Evolutionary conservation across 2,797 vertebrate species (phyloP).

Genomic region (Bucorvus abyssinicus): DNA sequence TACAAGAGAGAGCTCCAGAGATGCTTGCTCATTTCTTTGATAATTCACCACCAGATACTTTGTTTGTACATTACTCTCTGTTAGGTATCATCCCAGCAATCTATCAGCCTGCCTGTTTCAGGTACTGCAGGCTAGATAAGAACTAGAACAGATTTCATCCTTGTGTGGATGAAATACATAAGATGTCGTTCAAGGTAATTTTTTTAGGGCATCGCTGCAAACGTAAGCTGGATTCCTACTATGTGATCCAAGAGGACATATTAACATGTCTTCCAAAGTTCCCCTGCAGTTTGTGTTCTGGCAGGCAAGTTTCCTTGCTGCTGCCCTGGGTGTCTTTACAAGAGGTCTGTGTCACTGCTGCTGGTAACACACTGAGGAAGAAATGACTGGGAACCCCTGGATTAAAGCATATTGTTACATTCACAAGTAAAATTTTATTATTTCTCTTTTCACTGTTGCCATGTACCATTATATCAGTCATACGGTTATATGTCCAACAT

Average conservation of each 20-base stretch:
- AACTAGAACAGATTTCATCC: not conserved
- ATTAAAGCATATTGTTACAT: not conserved
- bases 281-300: not conserved
- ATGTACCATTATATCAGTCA: not conserved
- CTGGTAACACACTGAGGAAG: fast-evolving
- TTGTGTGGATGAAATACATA: not conserved
- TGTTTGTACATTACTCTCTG: not conserved
- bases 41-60: not conserved
- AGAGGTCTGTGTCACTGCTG: not conserved
- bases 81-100: not conserved
- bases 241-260: not conserved
- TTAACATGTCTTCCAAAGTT: not conserved
- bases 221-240: not conserved
- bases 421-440: not conserved
- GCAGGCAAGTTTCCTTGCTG: not conserved
- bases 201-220: not conserved
- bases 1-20: not conserved
- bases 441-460: not conserved
- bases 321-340: not conserved
- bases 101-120: fast-evolving
- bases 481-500: not conserved
- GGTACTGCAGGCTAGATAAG: not conserved
- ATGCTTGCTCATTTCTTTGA: not conserved
- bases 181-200: not conserved
- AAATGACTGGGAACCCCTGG: not conserved